Conservation (phyloP, 2,888 invertebrate species). For the Belgica antarctica region DNA sequence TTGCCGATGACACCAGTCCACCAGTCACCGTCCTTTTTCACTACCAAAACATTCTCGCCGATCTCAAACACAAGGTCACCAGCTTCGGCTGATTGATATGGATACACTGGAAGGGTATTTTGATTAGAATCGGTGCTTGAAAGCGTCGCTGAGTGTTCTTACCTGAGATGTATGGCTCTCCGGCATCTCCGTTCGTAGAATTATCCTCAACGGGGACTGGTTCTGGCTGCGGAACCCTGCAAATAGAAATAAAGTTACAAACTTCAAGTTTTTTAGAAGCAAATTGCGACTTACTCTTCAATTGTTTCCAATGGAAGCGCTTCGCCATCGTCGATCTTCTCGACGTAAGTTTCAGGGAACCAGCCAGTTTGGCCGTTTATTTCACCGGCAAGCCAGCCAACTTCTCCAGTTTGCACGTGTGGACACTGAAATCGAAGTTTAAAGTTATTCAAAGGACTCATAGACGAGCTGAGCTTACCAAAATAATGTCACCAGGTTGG, state of each 20-base stretch:
- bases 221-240: constrained; percentile 46
- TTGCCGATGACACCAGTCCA: constrained; percentile 91
- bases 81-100: constrained; percentile 82
- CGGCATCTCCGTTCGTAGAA: constrained; percentile 45
- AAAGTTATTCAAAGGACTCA: constrained; percentile 1
- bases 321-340: constrained; percentile 50
- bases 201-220: constrained; percentile 44
- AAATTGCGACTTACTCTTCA: not conserved
- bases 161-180: constrained; percentile 47
- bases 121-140: too few relatives aligned
- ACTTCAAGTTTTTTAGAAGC: constrained; percentile 57
- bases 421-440: constrained; percentile 58
- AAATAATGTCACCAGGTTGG: constrained; percentile 89
- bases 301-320: not conserved
- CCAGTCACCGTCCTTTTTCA: constrained; percentile 94
- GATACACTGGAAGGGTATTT: too few relatives aligned
- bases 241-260: not conserved
- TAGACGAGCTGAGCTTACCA: constrained; percentile 57
- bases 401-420: constrained; percentile 81
- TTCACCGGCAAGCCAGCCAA: constrained; percentile 96
- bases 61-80: constrained; percentile 88
- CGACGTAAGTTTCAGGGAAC: constrained; percentile 96
- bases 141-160: too few relatives aligned
- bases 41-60: constrained; percentile 83
- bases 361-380: constrained; percentile 88